Evolutionary conservation across 2,888 invertebrate species (phyloP).

Genomic region (Sisyra terminalis): DNA sequence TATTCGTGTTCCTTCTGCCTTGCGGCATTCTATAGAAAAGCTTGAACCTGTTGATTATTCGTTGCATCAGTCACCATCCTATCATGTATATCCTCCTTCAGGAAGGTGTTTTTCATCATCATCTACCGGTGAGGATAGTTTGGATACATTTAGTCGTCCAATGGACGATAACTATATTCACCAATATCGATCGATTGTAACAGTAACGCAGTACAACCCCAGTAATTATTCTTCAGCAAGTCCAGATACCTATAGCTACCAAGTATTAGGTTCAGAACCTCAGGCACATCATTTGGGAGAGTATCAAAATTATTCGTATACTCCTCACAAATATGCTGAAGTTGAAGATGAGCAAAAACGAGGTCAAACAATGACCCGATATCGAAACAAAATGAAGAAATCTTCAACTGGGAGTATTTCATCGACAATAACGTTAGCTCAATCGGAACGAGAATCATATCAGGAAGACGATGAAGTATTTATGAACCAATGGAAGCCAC

Average conservation of each 20-base stretch:
- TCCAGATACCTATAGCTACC: constrained; percentile 4
- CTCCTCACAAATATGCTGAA: not conserved
- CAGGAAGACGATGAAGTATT: constrained; percentile 3
- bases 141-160: constrained; percentile 1
- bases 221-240: constrained; percentile 2
- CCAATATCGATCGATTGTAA: constrained; percentile 1
- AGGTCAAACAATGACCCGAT: not conserved
- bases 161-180: not conserved
- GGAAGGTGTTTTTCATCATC: constrained; percentile 1
- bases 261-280: constrained; percentile 2
- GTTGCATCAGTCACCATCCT: constrained; percentile 20
- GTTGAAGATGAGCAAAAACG: not conserved
- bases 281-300: not conserved
- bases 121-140: constrained; percentile 1
- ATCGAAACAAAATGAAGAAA: not conserved
- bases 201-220: not conserved
- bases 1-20: constrained; percentile 1
- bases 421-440: not conserved
- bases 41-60: constrained; percentile 56
- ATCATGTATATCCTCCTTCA: constrained; percentile 1
- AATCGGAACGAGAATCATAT: not conserved
- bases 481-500: constrained; percentile 1
- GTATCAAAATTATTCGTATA: not conserved
- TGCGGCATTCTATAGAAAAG: constrained; percentile 7
- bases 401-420: constrained; percentile 1